Percentiles rank a stretch among this genome's conserved stretches.
Conservation (phyloP, 2,888 invertebrate genomes). For the Tetrapedia diversipes region DNA sequence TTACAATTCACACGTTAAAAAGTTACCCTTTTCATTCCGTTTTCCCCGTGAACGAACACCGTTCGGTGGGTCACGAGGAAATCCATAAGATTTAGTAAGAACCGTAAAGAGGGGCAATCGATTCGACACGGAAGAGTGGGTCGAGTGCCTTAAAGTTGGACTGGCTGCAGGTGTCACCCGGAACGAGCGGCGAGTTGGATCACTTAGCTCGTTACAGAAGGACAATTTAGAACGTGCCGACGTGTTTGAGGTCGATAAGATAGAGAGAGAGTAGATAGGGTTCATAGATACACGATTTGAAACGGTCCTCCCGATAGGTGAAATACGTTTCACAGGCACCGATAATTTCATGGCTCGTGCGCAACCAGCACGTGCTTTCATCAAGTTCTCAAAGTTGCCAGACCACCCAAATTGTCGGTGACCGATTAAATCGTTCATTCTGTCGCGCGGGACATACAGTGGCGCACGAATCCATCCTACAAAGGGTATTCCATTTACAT, state of each 20-base stretch:
- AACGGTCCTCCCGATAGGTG: conserved; percentile 53
- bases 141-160: conserved; percentile 57
- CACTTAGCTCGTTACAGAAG: conserved; percentile 65
- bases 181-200: conserved; percentile 53
- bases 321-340: conserved; percentile 61
- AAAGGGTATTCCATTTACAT: conserved; percentile 52
- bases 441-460: conserved; percentile 45
- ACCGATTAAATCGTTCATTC: conserved; percentile 67
- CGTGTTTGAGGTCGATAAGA: conserved; percentile 59
- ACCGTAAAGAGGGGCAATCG: conserved; percentile 15
- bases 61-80: background rate
- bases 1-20: too few species aligned
- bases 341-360: conserved; percentile 66
- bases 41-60: too few species aligned
- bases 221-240: conserved; percentile 58
- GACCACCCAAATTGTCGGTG: conserved; percentile 63
- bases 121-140: conserved; percentile 36
- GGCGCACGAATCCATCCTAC: conserved; percentile 29
- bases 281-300: conserved; percentile 58
- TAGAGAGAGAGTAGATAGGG: conserved; percentile 42
- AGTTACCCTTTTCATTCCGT: too few species aligned
- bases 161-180: conserved; percentile 26
- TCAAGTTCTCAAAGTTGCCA: conserved; percentile 66
- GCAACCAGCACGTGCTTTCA: conserved; percentile 65
- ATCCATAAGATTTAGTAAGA: background rate